phyloP scores from a whole-genome alignment of 2,113 vertebrate species.

The Oreotragus oreotragus region DNA sequence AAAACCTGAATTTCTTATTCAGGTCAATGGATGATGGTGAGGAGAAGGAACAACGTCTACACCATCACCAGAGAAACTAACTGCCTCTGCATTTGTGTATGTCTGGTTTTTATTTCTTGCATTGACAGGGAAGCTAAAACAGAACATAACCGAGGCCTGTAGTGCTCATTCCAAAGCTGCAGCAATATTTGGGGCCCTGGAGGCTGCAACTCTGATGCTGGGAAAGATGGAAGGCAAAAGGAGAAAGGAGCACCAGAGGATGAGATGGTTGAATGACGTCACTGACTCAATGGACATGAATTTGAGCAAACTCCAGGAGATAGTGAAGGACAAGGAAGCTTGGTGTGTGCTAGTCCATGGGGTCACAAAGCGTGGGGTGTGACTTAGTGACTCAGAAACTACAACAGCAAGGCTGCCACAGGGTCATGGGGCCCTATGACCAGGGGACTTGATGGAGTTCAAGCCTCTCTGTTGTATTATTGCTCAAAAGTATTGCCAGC shows the following conservation, averaged over 20 bases:
- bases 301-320: background rate
- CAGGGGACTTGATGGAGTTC: background rate
- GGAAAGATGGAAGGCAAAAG: background rate
- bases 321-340: accelerated
- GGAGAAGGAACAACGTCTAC: background rate
- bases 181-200: no score
- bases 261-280: background rate
- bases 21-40: background rate
- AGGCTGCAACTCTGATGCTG: background rate
- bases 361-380: background rate
- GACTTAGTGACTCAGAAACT: background rate
- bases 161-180: background rate
- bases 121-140: background rate
- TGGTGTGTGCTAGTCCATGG: background rate
- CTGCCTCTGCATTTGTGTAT: background rate
- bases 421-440: background rate
- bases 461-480: background rate
- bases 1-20: background rate
- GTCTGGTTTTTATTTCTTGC: background rate
- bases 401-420: background rate
- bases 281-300: background rate
- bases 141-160: background rate
- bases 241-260: background rate
- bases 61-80: background rate
- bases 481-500: background rate